Percentiles rank a stretch among this genome's conserved stretches.
Conservation (phyloP, 2,113 vertebrate species). For the Gymnarchus niloticus region DNA sequence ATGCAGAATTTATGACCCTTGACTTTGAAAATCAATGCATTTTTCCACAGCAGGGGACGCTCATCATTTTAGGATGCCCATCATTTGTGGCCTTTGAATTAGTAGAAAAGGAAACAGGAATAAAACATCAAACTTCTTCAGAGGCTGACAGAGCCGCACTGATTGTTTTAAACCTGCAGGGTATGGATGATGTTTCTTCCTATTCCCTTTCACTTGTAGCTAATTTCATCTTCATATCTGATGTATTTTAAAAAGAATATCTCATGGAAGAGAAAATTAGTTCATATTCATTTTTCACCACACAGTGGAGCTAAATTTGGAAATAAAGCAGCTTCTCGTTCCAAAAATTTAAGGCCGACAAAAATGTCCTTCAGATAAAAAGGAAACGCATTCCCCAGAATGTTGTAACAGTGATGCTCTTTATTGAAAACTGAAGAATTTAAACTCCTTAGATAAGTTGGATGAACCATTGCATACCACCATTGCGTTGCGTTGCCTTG, state of each 20-base stretch:
- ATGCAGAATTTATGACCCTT: not conserved
- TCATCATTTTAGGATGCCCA: not conserved
- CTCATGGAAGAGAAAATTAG: slow-evolving; percentile 5
- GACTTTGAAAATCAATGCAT: not conserved
- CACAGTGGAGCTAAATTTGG: slow-evolving; percentile 2
- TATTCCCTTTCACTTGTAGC: not conserved
- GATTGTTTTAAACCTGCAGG: not conserved
- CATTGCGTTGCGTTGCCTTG: too few relatives aligned
- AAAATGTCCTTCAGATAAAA: not conserved
- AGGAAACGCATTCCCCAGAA: not conserved
- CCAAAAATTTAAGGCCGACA: not conserved
- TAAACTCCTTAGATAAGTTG: too few relatives aligned
- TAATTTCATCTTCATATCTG: not conserved
- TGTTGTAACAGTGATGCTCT: not conserved
- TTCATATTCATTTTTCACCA: not conserved
- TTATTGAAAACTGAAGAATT: not conserved
- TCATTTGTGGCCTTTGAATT: not conserved
- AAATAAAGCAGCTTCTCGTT: not conserved
- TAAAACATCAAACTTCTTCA: not conserved
- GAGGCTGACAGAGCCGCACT: not conserved
- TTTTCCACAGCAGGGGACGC: not conserved
- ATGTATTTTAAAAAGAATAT: not conserved
- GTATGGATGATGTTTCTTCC: not conserved
- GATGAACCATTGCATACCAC: too few relatives aligned
- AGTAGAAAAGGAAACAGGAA: not conserved